Conservation (phyloP, 1,140 invertebrate species). For the Arion vulgaris region DNA sequence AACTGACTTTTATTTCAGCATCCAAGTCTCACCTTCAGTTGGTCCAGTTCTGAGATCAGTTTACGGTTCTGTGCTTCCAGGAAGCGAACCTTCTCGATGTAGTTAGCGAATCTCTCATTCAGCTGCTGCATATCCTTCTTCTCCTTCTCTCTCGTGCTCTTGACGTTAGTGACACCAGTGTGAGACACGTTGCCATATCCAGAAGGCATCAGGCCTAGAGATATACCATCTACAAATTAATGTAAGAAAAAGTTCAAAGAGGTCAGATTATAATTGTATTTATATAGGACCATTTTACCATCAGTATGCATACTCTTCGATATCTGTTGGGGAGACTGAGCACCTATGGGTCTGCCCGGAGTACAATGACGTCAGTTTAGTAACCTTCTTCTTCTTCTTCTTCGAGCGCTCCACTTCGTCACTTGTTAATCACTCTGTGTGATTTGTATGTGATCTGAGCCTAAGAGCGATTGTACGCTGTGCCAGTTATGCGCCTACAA, state of each 20-base stretch:
- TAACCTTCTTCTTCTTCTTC: too few relatives aligned
- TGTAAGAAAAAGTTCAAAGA: not conserved
- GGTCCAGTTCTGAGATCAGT: slow-evolving; percentile 71
- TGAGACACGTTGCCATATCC: slow-evolving; percentile 50
- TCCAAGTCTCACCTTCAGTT: slow-evolving; percentile 56
- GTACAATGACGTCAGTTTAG: too few relatives aligned
- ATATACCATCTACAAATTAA: not conserved
- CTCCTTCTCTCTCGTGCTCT: slow-evolving; percentile 71
- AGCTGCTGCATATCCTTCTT: slow-evolving; percentile 74
- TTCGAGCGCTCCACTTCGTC: too few relatives aligned
- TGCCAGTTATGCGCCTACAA: too few relatives aligned
- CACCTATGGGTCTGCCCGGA: too few relatives aligned
- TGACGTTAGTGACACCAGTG: slow-evolving; percentile 67
- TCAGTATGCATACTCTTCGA: too few relatives aligned
- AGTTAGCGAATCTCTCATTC: slow-evolving; percentile 74
- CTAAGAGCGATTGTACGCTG: too few relatives aligned
- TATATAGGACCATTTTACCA: too few relatives aligned
- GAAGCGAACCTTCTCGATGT: slow-evolving; percentile 75
- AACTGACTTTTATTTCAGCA: too few relatives aligned
- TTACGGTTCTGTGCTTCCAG: slow-evolving; percentile 75
- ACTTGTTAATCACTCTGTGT: too few relatives aligned
- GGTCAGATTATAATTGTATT: not conserved
- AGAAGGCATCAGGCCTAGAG: slow-evolving; percentile 38
- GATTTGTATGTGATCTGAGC: too few relatives aligned
- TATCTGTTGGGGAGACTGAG: too few relatives aligned